Conservation (phyloP, 2,797 vertebrate species). For the Amniataba percoides region DNA sequence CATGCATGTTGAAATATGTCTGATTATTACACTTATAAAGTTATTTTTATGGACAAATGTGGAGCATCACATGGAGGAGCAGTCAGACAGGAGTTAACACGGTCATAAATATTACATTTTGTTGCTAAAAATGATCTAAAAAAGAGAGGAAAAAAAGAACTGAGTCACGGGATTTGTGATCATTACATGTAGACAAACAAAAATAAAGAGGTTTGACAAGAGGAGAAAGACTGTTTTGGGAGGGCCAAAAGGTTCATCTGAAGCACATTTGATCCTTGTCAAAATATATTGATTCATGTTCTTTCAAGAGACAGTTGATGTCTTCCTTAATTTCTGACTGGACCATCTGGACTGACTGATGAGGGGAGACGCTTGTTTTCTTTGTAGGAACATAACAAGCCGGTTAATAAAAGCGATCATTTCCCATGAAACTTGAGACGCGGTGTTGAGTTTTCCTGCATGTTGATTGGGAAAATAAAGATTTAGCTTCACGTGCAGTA, state of each 20-base stretch:
- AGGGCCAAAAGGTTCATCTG: constrained; percentile 80
- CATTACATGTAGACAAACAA: constrained; percentile 61
- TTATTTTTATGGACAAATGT: neutral
- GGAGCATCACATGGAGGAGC: neutral
- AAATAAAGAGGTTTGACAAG: constrained; percentile 79
- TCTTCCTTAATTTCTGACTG: constrained; percentile 79
- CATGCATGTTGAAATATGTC: neutral
- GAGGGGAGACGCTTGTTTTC: constrained; percentile 39
- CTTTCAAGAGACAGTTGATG: constrained; percentile 82
- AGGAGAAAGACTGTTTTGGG: constrained; percentile 71
- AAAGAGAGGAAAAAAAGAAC: neutral
- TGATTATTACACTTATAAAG: neutral
- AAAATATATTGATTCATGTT: constrained; percentile 85
- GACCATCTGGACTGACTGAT: constrained; percentile 70
- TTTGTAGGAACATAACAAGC: constrained; percentile 31
- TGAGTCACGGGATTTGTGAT: constrained; percentile 46
- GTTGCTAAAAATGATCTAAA: constrained; percentile 4
- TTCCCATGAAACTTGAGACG: neutral
- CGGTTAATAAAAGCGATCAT: constrained; percentile 24
- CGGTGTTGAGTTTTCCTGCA: neutral
- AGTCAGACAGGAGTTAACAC: neutral
- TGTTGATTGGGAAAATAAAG: neutral
- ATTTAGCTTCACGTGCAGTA: neutral
- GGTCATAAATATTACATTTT: neutral
- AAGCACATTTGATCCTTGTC: constrained; percentile 85